Base-by-base conservation (phyloP, 2,888 invertebrate genomes). In the Caenorhabditis afra region DNA sequence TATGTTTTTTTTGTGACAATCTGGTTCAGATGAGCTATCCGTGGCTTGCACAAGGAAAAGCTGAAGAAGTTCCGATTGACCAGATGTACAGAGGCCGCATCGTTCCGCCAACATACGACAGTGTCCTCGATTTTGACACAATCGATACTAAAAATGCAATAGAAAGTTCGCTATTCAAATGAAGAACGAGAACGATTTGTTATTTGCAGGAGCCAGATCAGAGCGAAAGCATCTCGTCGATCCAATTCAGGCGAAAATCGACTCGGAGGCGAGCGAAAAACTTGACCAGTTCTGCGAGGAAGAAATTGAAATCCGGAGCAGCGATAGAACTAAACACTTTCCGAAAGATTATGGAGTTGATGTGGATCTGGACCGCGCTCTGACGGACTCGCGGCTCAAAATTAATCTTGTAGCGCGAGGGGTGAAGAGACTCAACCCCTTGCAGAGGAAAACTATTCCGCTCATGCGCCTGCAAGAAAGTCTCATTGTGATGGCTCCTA, bases 401-500 rank as follows among this genome's bases (percentile, higher is more conserved):
- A 16, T 35, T 3, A 79, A 74, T 44, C 12, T 67, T 10, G 20
- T 8, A 18, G 7, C 3, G 12, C n/a, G 58, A 14, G 29, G 58
- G 7, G 59, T 64, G 14, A 14, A n/a, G 3, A 18, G 18, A 11
- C 49, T 79, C 41, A 79, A 79, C 37, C 39, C 74, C 0, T 12
- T 74, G 14, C 79, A 79, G 35, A 47, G 12, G 1, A 41, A 55
- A 22, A 23, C 68, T 4, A 23, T 75, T 8, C 45, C 39, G 35
- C 16, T 65, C 8, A 67, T 79, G 20, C 39, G 49, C 0, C 29
- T 29, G 29, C 4, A 7, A 29, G 45, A 41, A 22, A 66, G 71
- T 7, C 1, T 80, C 14, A 2, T 76, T 1, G 65, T 80, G 7
- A 23, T 62, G 39, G 76, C 76, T 1, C 80, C 80, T 1, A 80